A percentile compares a stretch with the other conserved stretches of the same genome.
phyloP scores from a whole-genome alignment of 1,140 invertebrate species.

The Venturia canescens region DNA sequence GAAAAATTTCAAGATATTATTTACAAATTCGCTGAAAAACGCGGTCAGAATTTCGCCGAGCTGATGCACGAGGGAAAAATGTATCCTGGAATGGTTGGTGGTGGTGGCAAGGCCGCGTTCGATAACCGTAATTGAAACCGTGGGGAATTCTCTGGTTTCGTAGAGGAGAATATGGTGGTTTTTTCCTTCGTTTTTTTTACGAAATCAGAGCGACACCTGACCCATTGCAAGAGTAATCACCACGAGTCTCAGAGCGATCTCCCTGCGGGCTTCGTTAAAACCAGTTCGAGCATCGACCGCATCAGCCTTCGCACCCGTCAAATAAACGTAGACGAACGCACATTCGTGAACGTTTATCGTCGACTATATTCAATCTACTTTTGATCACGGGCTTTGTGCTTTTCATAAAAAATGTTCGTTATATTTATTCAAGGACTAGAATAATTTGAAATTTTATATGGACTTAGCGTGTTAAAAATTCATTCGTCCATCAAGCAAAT shows the following conservation, averaged over 20 bases:
- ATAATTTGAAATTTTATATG: too few relatives aligned
- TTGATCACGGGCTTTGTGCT: neutral
- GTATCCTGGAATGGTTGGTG: too few relatives aligned
- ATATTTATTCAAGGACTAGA: too few relatives aligned
- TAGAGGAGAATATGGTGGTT: constrained; percentile 38
- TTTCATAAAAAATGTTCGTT: too few relatives aligned
- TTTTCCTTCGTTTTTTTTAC: constrained; percentile 55
- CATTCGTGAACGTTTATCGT: neutral
- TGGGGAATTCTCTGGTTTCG: constrained; percentile 36
- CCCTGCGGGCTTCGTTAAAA: constrained; percentile 17
- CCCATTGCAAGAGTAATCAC: constrained; percentile 50
- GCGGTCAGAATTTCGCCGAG: constrained; percentile 49
- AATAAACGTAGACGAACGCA: constrained; percentile 20
- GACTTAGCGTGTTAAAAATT: too few relatives aligned
- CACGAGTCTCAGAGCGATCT: constrained; percentile 4
- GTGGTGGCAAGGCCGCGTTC: constrained; percentile 30
- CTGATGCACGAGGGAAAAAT: neutral
- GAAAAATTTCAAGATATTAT: neutral
- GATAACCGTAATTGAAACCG: constrained; percentile 54
- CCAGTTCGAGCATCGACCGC: constrained; percentile 36
- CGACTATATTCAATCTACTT: neutral
- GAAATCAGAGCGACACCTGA: constrained; percentile 68
- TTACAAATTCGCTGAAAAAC: constrained; percentile 50
- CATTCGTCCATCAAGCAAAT: too few relatives aligned
- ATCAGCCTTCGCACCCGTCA: constrained; percentile 40